Evolutionary conservation across 2,888 invertebrate species (phyloP).

Genomic region (Carterocephalus palaemon): DNA sequence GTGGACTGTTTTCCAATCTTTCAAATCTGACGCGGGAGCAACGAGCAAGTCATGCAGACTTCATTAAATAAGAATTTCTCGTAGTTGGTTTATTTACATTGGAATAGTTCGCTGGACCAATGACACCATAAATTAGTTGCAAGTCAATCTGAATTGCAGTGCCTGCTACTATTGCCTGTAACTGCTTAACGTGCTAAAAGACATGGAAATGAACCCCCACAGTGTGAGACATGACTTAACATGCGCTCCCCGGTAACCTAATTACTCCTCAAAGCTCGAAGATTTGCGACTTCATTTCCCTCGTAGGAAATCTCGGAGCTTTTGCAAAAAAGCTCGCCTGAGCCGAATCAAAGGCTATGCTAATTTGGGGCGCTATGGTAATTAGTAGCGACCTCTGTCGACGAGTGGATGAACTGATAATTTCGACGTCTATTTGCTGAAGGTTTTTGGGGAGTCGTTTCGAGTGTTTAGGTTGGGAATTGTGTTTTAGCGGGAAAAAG

Average conservation of each 20-base stretch:
- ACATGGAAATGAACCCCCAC: no score
- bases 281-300: conserved; percentile 22
- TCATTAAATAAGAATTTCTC: no score
- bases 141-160: no score
- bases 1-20: no score
- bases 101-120: no score
- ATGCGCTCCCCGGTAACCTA: conserved; percentile 6
- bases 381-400: conserved; percentile 55
- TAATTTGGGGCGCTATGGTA: conserved; percentile 56
- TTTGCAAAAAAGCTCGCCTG: conserved; percentile 59
- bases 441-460: conserved; percentile 10
- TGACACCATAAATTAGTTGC: no score
- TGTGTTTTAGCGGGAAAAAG: neutral
- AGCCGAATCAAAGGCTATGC: conserved; percentile 56
- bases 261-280: conserved; percentile 22
- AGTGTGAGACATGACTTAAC: conserved; percentile 10
- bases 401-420: conserved; percentile 40
- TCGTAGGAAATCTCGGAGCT: conserved; percentile 54
- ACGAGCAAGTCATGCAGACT: no score
- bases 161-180: no score
- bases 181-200: no score
- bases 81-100: no score
- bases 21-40: no score
- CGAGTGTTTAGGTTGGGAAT: conserved; percentile 10
- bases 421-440: conserved; percentile 21